A percentile compares a stretch with the other conserved stretches of the same genome.
Conservation (phyloP, 2,888 invertebrate species). For the Ischnus inquisitorius region DNA sequence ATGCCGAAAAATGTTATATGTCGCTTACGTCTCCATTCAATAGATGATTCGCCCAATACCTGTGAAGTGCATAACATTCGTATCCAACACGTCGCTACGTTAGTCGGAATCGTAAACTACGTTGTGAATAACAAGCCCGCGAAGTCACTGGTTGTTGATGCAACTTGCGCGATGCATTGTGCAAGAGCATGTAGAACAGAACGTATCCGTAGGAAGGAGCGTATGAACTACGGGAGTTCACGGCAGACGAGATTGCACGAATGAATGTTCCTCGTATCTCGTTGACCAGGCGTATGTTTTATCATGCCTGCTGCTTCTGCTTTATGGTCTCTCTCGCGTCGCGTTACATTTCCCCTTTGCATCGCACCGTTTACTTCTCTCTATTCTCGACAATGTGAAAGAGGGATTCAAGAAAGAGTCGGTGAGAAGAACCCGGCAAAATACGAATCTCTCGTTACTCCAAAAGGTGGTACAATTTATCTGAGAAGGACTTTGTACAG, state of each 20-base stretch:
- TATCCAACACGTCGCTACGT: not conserved
- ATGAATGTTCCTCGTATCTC: constrained; percentile 51
- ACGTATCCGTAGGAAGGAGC: constrained; percentile 11
- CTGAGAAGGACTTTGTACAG: not conserved
- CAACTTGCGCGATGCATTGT: constrained; percentile 33
- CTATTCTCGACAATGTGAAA: constrained; percentile 29
- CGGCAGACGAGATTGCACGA: constrained; percentile 43
- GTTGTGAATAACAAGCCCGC: constrained; percentile 10
- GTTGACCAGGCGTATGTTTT: constrained; percentile 21
- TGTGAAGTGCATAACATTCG: not conserved
- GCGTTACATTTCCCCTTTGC: constrained; percentile 29
- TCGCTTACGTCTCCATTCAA: no score
- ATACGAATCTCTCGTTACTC: constrained; percentile 8
- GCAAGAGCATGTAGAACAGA: constrained; percentile 21
- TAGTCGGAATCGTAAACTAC: constrained; percentile 23
- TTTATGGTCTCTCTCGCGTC: constrained; percentile 33
- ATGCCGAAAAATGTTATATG: no score
- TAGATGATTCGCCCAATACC: no score
- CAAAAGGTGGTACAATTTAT: not conserved
- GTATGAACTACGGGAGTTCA: constrained; percentile 40
- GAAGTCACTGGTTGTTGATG: constrained; percentile 13
- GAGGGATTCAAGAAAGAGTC: not conserved
- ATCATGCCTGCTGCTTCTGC: not conserved
- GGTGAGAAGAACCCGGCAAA: not conserved
- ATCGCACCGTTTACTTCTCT: not conserved